Base-by-base conservation (phyloP, 2,888 invertebrate species). In the Cylloceria caligata region DNA sequence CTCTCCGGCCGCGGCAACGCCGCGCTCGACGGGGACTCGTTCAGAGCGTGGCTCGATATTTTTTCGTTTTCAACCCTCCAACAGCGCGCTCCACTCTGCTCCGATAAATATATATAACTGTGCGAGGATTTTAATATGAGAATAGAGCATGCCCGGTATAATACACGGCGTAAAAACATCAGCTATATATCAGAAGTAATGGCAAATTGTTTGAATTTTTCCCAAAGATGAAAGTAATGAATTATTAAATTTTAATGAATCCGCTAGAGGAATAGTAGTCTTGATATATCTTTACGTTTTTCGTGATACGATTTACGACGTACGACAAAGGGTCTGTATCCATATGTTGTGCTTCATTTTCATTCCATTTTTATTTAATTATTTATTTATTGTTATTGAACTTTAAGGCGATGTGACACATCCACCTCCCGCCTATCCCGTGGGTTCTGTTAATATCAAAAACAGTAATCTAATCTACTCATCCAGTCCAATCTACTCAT, bases 31-130 rank as follows among this genome's bases (percentile, higher is more conserved):
- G 16, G 57, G 45, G 45, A 68, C 57, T 60, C 30, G 24, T 68
- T 19, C 60, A 24, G 16, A 60, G 16, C 11, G 60, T 19, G 60
- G 30, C 52, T 60, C 60, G 65, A 42, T 62, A 52, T 62, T 72
- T 62, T 68, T 62, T 34, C 81, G 55, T 67, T 77, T 81, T 45
- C 49, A 69, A 74, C 73, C 80, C 80, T 72, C 71, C 60, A 30
- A 68, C 36, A 49, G 62, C 9, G 45, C 62, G 45, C 34, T n/a
- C 36, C 27, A 45, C 62, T 77, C 67, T 45, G 39, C 24, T n/a
- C 30, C 34, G n/a, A 45, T 45, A 55, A 30, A 57, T 71, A 30
- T 71, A 67, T 49, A 39, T 55, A 42, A 42, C 60, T 11, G 34
- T 2, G 4, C 16, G 2, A 13, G 64, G n/a, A n/a, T 34, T 64